Evolutionary conservation across 1,140 invertebrate genomes (phyloP), one percentile per base, ranked within the genome.

Genomic region (Bombus haemorrhoidalis): DNA sequence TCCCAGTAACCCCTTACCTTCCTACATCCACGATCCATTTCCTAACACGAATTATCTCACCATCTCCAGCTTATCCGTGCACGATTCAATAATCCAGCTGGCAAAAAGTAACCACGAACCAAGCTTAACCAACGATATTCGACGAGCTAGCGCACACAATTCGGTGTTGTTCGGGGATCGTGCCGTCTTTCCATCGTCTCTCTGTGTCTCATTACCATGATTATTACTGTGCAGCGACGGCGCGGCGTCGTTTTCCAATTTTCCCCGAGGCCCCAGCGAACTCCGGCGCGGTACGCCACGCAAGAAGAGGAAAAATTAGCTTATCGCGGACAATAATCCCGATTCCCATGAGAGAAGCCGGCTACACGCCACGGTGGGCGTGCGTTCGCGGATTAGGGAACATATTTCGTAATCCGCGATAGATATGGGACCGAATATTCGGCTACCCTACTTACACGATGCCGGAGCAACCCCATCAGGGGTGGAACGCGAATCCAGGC

Each of bases 361-460:
- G 47, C 32, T 47, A 62, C 37, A 18, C 32, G 4, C 18, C 57
- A 71, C 43, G 13, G 88, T 92, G 92, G 92, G 92, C 93, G 93
- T 94, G 91, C 85, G 91, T 62, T 87, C 89, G 86, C 81, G 92
- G 92, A 94, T 91, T 92, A 93, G 81, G 89, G 92, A 95, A 93
- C 92, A 94, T 94, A 95, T 95, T 95, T 94, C 93, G 94, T 95
- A 93, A 95, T 94, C 94, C 93, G 87, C 91, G 82, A 89, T 88
- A 90, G 87, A 89, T 80, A 79, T 80, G 37, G 75, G 34, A 39
- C 64, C 59, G 13, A 73, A 69, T 53, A 77, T 53, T 82, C 53
- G 81, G 66, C 68, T 57, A 59, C 89, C 89, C 91, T 73, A 41
- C 78, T 80, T 76, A 53, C 25, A 32, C 81, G 59, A 62, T 18